Evolutionary conservation across 2,113 vertebrate genomes (phyloP).

Genomic region (Podocnemis expansa): DNA sequence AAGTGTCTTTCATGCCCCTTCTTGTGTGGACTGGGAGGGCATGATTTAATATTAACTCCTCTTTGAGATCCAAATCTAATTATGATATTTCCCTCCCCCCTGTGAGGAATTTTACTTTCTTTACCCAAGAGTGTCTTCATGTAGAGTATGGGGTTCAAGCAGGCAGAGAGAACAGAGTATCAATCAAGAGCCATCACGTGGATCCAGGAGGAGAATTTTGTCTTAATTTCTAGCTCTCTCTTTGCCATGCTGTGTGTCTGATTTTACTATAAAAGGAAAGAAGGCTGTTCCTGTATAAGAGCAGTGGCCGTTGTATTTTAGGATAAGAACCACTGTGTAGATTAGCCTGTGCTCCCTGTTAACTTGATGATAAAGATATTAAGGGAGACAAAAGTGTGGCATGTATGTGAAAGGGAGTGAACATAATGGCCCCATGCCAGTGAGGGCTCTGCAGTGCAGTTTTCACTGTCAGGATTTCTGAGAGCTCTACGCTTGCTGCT

Average conservation of each 20-base stretch:
- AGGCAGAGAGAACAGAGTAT: background rate
- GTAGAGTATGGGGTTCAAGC: background rate
- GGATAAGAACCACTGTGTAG: background rate
- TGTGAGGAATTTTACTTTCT: background rate
- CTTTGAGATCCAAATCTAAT: background rate
- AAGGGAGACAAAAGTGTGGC: background rate
- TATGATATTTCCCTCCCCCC: background rate
- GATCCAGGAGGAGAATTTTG: background rate
- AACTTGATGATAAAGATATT: background rate
- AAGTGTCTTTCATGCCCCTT: background rate
- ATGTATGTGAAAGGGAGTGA: background rate
- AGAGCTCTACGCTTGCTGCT: fast-evolving
- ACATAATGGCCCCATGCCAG: fast-evolving
- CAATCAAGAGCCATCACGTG: background rate
- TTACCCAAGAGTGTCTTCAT: background rate
- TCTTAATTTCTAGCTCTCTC: background rate
- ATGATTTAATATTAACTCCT: background rate
- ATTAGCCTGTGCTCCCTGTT: background rate
- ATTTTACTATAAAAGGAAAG: background rate
- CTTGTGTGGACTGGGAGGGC: background rate
- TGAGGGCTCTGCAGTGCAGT: background rate
- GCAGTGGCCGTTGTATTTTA: background rate
- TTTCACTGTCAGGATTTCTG: fast-evolving
- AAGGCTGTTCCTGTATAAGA: background rate
- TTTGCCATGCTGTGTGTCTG: background rate